Evolutionary conservation across 2,797 vertebrate genomes (phyloP), one percentile per base, ranked within the genome.

Genomic region (Arrhamphus sclerolepis): DNA sequence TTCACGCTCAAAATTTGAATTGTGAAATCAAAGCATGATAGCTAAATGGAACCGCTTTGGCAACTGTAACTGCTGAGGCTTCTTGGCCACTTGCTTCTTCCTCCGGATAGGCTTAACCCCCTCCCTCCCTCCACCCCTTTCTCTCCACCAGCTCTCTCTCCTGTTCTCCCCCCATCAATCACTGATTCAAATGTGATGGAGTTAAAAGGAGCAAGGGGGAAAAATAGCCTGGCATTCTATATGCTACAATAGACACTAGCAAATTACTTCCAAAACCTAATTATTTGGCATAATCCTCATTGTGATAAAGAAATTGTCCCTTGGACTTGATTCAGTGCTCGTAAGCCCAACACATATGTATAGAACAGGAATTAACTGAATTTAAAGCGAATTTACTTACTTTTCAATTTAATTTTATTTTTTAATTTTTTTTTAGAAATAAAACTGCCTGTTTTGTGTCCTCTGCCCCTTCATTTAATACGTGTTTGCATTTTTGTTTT

Each of bases 381-480:
- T 91, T 85, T 84, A 90, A 82, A 69, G 70, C 73, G 81, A 85
- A 81, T 89, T 82, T 89, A 70, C 77, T 88, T 81, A 74, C 14
- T 46, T 21, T 22, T 5, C 78, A 67, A n/a, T n/a, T n/a, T n/a
- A n/a, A n/a, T n/a, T n/a, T n/a, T n/a, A n/a, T n/a, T n/a, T n/a
- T n/a, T n/a, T n/a, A n/a, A n/a, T n/a, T n/a, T n/a, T n/a, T n/a
- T n/a, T n/a, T 62, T 74, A 57, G 65, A 56, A 34, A 67, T 72
- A 66, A 75, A 78, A 63, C 76, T 77, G 81, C 83, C 87, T 87
- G 77, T 78, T 87, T 61, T 13, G 1, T 28, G 28, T 71, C 50
- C 64, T 66, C 53, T 55, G 67, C 58, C 53, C 60, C 73, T 13
- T 20, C 59, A 38, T 38, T 14, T 38, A 24, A 18, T 46, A 31